Evolutionary conservation across 2,797 vertebrate genomes (phyloP).

Genomic region (Petrocephalus sullivani): DNA sequence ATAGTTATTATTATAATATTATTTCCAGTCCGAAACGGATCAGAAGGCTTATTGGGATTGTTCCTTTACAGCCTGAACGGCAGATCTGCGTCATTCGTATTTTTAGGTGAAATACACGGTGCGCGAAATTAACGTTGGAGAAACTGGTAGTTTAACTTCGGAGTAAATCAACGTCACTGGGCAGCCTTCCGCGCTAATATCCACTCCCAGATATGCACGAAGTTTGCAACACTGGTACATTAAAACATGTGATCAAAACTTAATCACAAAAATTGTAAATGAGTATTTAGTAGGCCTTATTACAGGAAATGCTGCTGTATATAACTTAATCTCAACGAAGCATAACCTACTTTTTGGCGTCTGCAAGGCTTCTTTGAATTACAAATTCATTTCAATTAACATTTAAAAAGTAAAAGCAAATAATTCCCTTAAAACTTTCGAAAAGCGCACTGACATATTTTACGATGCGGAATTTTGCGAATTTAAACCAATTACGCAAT

Average conservation of each 20-base stretch:
- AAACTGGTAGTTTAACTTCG: not conserved
- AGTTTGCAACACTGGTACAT: not conserved
- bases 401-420: not conserved
- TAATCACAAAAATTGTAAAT: not conserved
- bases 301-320: not conserved
- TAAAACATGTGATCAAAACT: not conserved
- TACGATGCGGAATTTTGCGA: not conserved
- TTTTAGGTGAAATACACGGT: not conserved
- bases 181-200: not conserved
- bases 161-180: not conserved
- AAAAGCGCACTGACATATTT: not conserved
- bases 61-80: not conserved
- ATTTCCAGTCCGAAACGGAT: not conserved
- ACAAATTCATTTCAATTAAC: not conserved
- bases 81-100: not conserved
- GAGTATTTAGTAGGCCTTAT: not conserved
- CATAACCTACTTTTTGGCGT: not conserved
- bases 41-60: not conserved
- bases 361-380: not conserved
- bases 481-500: not conserved
- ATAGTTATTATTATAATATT: not conserved
- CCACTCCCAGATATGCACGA: not conserved
- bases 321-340: not conserved
- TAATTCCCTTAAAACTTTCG: not conserved
- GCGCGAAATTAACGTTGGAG: not conserved